phyloP scores from a whole-genome alignment of 2,797 vertebrate species.

The Myripristis jacobus region DNA sequence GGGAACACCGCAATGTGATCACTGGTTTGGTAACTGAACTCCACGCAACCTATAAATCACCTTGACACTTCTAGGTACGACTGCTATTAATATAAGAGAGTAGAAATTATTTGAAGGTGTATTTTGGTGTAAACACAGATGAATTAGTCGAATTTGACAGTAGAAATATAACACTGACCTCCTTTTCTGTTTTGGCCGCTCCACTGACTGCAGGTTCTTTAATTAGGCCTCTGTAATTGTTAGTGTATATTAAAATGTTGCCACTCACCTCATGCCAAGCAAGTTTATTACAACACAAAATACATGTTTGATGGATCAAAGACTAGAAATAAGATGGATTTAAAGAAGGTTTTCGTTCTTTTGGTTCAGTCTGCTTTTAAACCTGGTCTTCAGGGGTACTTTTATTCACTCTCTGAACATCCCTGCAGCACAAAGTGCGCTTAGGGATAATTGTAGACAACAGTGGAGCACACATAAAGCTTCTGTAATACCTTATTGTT shows the following conservation, averaged over 20 bases:
- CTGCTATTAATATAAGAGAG: slow-evolving; percentile 69
- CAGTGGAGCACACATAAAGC: neutral
- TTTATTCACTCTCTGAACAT: slow-evolving; percentile 3
- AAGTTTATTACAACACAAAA: neutral
- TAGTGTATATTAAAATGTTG: too few species aligned
- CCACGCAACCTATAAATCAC: slow-evolving; percentile 55
- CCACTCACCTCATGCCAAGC: too few species aligned
- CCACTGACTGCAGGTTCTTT: too few species aligned
- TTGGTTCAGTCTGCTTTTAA: slow-evolving; percentile 37
- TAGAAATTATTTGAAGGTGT: slow-evolving; percentile 26
- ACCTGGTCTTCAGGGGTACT: slow-evolving; percentile 41
- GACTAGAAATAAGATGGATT: too few species aligned
- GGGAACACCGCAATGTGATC: slow-evolving; percentile 37
- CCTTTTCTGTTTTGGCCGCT: neutral
- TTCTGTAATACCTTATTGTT: neutral
- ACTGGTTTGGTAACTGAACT: slow-evolving; percentile 44
- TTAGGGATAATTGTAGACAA: neutral
- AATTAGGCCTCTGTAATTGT: too few species aligned
- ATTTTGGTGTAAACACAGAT: slow-evolving; percentile 11
- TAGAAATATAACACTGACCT: neutral
- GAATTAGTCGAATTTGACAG: neutral
- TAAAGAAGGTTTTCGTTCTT: too few species aligned
- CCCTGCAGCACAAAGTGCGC: neutral
- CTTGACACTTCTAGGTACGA: slow-evolving; percentile 57
- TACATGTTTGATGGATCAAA: neutral